Percentiles rank a stretch among this genome's conserved stretches.
Evolutionary conservation across 1,140 invertebrate species (phyloP).

Genomic region (Lasaia peninsularis): DNA sequence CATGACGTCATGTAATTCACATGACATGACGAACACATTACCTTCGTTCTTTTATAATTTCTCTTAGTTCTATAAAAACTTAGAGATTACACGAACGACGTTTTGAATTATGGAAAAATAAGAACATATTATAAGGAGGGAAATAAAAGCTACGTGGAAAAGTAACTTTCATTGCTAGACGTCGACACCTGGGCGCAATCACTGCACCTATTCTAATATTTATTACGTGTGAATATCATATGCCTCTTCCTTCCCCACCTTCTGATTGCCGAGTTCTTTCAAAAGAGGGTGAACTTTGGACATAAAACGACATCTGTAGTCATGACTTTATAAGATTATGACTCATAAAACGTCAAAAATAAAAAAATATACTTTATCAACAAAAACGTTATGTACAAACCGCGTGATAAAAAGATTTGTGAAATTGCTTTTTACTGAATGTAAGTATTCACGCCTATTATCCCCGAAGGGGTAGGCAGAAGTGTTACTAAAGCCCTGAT

Average conservation of each 20-base stretch:
- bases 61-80: background rate
- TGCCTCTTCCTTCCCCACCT: slow-evolving; percentile 46
- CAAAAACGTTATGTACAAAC: background rate
- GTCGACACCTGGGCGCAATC: slow-evolving; percentile 54
- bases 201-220: slow-evolving; percentile 74
- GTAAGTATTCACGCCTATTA: too few species aligned
- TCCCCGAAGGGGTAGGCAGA: too few species aligned
- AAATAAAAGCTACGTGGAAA: slow-evolving; percentile 32
- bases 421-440: background rate
- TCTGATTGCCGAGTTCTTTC: slow-evolving; percentile 45
- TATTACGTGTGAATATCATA: slow-evolving; percentile 74
- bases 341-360: slow-evolving; percentile 14
- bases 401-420: background rate
- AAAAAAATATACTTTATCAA: slow-evolving; percentile 2
- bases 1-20: too few species aligned
- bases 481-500: too few species aligned
- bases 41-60: background rate
- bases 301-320: slow-evolving; percentile 26
- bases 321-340: slow-evolving; percentile 27
- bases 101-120: background rate
- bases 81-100: background rate
- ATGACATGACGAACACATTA: too few species aligned
- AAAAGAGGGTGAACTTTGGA: slow-evolving; percentile 22
- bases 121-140: slow-evolving; percentile 11
- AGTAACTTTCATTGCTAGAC: slow-evolving; percentile 26